Percentiles rank a stretch among this genome's conserved stretches.
Conservation (phyloP, 2,797 vertebrate genomes). For the Scolopax bukidnonensis region DNA sequence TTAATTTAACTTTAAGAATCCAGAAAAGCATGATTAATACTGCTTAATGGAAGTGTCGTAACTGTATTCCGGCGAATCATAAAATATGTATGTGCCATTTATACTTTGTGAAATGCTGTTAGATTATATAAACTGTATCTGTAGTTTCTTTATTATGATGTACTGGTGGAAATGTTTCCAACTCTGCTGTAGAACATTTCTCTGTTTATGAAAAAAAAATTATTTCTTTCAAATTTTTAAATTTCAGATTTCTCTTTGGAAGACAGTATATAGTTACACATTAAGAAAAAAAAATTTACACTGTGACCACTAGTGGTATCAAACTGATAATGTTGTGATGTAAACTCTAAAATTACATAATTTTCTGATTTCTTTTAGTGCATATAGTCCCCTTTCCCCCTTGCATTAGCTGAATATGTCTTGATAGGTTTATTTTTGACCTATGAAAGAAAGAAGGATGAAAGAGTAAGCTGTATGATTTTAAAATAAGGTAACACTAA, state of each 20-base stretch:
- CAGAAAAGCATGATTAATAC: neutral
- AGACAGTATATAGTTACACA: neutral
- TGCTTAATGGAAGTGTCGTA: neutral
- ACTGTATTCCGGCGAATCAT: neutral
- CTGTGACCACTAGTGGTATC: neutral
- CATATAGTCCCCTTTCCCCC: neutral
- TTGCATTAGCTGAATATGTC: neutral
- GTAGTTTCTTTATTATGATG: neutral
- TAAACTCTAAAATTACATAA: neutral
- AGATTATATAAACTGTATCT: neutral
- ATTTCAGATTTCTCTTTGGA: neutral
- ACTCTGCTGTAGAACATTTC: neutral
- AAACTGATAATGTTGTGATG: neutral
- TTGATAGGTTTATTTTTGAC: neutral
- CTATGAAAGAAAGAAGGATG: neutral
- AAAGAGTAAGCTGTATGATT: neutral
- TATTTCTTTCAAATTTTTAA: neutral
- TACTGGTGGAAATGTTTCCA: neutral
- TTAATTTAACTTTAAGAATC: neutral
- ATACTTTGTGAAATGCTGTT: neutral
- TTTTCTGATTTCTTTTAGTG: neutral
- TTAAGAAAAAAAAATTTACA: neutral
- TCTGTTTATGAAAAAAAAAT: neutral
- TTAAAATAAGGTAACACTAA: neutral
- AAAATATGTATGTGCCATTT: neutral